Evolutionary conservation across 2,888 invertebrate genomes (phyloP).

Genomic region (Hesperia comma): DNA sequence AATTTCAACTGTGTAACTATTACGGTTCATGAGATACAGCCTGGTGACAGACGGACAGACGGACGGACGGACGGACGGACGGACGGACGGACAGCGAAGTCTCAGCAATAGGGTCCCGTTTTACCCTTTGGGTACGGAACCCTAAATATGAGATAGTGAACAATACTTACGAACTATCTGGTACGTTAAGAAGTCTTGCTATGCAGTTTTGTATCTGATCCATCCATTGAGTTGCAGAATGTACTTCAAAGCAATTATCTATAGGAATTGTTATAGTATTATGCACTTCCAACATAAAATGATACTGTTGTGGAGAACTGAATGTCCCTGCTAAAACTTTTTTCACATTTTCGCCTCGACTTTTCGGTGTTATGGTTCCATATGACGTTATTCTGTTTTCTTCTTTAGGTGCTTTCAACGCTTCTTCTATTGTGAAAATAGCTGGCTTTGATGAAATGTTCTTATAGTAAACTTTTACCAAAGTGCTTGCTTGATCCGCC

Average conservation of each 20-base stretch:
- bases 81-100: too few species aligned
- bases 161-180: slow-evolving; percentile 21
- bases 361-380: slow-evolving; percentile 45
- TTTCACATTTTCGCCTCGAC: slow-evolving; percentile 57
- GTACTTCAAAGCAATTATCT: slow-evolving; percentile 87
- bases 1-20: too few species aligned
- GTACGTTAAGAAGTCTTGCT: slow-evolving; percentile 54
- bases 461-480: slow-evolving; percentile 83
- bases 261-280: slow-evolving; percentile 85
- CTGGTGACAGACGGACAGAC: too few species aligned
- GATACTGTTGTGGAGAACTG: slow-evolving; percentile 87
- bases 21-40: too few species aligned
- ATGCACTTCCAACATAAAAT: slow-evolving; percentile 89
- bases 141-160: too few species aligned
- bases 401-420: slow-evolving; percentile 45
- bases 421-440: slow-evolving; percentile 65
- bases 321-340: slow-evolving; percentile 82
- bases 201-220: slow-evolving; percentile 83
- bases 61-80: too few species aligned
- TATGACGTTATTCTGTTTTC: slow-evolving; percentile 58
- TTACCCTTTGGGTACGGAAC: too few species aligned
- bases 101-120: too few species aligned
- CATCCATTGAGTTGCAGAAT: slow-evolving; percentile 86
- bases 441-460: slow-evolving; percentile 57
- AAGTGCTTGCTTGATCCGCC: slow-evolving; percentile 81